Base-by-base conservation (phyloP, 2,888 invertebrate species). In the Choreutis nemorana region DNA sequence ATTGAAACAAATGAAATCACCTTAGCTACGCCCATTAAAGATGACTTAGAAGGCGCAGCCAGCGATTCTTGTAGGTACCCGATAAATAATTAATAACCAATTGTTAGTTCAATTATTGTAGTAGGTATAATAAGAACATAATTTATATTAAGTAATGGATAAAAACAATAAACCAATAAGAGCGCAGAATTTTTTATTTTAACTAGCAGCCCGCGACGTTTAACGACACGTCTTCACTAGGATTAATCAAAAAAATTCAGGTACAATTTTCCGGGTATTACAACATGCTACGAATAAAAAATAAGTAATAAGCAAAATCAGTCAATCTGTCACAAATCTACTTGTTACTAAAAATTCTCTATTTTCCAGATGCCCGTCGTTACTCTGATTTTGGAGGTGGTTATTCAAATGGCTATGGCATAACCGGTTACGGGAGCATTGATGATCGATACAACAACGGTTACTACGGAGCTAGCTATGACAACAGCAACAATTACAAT, bases 1-100 rank as follows among this genome's bases (percentile, higher is more conserved):
- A 29, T 33, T 5, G 33, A 35, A 30, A 35, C 26, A 22, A 25
- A 26, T 20, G 22, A 27, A 4, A 16, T 29, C n/a, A 26, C 25
- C 7, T 31, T 40, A 20, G 29, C 26, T 18, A 32, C 10, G 33
- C 35, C 6, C 39, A 42, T 23, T 44, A 50, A 29, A n/a, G 48
- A 50, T 30, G 73, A 73, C 37, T 50, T 77, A 20, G 62, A 61
- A 41, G 45, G 65, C 9, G 70, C 63, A 16, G 68, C 72, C 2
- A 77, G 68, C 37, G 52, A 48, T 36, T 48, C 56, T 37, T 63
- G 77, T 75, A 58, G 49, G 70, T 53, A 37, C 11, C 8, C 4
- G 13, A 15, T 14, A 6, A 15, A n/a, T n/a, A n/a, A n/a, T n/a
- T n/a, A n/a, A n/a, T n/a, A n/a, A n/a, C n/a, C n/a, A n/a, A n/a